Percentiles rank a stretch among this genome's conserved stretches.
phyloP scores from a whole-genome alignment of 2,888 invertebrate species.

The Campoplex capitator region DNA sequence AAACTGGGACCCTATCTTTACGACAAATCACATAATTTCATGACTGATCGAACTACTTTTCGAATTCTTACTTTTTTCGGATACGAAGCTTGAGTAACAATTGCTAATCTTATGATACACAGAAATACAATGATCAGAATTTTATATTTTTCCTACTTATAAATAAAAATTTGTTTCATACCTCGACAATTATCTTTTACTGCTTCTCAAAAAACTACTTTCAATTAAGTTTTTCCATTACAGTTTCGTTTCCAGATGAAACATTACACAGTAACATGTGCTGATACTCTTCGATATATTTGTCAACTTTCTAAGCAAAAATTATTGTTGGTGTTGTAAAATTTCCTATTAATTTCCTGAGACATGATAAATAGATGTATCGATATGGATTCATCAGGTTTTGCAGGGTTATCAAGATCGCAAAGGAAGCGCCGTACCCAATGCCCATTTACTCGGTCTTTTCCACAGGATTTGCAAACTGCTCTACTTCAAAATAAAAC shows the following conservation, averaged over 20 bases:
- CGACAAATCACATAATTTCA: too few species aligned
- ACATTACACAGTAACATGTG: neutral
- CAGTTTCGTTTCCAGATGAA: neutral
- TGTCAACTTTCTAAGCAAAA: neutral
- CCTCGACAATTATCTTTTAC: neutral
- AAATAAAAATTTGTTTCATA: too few species aligned
- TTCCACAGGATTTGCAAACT: constrained; percentile 98
- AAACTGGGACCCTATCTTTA: too few species aligned
- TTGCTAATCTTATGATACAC: neutral
- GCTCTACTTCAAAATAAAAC: constrained; percentile 97
- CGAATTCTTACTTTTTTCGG: too few species aligned
- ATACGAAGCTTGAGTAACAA: too few species aligned
- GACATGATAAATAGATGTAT: constrained; percentile 91
- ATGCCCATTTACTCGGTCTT: constrained; percentile 96
- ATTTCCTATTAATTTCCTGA: constrained; percentile 24
- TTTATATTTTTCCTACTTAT: neutral
- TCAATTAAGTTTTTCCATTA: neutral
- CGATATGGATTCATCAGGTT: constrained; percentile 99
- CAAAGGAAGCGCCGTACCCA: constrained; percentile 92
- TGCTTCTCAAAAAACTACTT: neutral
- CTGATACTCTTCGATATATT: neutral
- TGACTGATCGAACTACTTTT: neutral
- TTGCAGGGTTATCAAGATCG: constrained; percentile 97
- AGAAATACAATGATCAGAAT: neutral
- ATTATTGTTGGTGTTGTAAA: too few species aligned